A percentile compares a stretch with the other conserved stretches of the same genome.
phyloP scores from a whole-genome alignment of 2,797 vertebrate species.

The Myripristis murdjan region DNA sequence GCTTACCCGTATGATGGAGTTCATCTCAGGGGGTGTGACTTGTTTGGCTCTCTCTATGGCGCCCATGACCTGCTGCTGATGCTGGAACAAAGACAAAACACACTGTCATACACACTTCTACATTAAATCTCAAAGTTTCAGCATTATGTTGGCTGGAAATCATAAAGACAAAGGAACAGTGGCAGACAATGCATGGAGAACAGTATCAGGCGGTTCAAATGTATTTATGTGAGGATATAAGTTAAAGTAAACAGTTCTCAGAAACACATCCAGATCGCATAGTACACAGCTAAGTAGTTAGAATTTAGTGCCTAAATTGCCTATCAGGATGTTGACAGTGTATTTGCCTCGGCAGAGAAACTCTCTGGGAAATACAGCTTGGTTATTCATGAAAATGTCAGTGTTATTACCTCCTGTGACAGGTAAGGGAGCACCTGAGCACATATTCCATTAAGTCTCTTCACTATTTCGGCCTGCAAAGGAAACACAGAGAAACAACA shows the following conservation, averaged over 20 bases:
- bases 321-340: neutral
- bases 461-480: slow-evolving; percentile 96
- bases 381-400: neutral
- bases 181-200: too few species aligned
- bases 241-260: neutral
- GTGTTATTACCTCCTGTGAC: slow-evolving; percentile 93
- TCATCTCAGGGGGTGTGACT: slow-evolving; percentile 97
- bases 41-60: slow-evolving; percentile 98
- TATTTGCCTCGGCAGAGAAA: neutral
- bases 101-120: neutral
- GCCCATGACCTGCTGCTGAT: slow-evolving; percentile 90
- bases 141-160: neutral
- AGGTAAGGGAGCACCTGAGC: slow-evolving; percentile 98
- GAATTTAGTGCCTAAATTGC: neutral
- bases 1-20: slow-evolving; percentile 92
- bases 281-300: neutral
- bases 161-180: too few species aligned
- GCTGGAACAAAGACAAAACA: slow-evolving; percentile 63
- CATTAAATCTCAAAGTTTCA: neutral
- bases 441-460: slow-evolving; percentile 98
- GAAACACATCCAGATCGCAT: neutral
- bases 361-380: neutral
- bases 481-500: neutral
- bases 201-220: neutral
- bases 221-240: neutral